Percentiles rank a stretch among this genome's conserved stretches.
phyloP scores from a whole-genome alignment of 2,113 vertebrate species.

The Lutjanus erythropterus region DNA sequence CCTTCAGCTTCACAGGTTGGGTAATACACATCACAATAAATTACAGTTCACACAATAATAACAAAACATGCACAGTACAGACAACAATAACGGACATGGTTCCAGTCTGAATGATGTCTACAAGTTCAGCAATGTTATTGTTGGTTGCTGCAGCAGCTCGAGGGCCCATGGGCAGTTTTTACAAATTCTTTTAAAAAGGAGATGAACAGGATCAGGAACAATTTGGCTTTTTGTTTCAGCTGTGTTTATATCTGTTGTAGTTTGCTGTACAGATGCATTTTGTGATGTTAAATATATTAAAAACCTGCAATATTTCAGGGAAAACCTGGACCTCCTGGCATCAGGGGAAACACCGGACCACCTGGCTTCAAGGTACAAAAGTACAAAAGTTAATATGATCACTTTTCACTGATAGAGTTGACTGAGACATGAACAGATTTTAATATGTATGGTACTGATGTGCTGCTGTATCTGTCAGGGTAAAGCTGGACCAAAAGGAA shows the following conservation, averaged over 20 bases:
- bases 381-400: not conserved
- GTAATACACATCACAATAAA: no score
- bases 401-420: not conserved
- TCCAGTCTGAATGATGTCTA: no score
- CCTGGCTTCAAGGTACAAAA: slow-evolving; percentile 76
- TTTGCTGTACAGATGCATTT: not conserved
- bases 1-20: no score
- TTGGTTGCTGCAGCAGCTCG: no score
- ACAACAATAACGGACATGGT: no score
- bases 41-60: no score
- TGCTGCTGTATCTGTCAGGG: slow-evolving; percentile 70
- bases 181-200: no score
- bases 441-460: not conserved
- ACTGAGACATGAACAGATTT: not conserved
- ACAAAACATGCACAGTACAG: no score
- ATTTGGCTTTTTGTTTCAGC: no score
- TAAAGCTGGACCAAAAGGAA: slow-evolving; percentile 69
- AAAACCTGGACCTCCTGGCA: slow-evolving; percentile 71
- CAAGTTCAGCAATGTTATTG: no score
- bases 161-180: no score
- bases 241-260: not conserved
- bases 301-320: slow-evolving; percentile 65
- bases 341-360: slow-evolving; percentile 70
- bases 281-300: slow-evolving; percentile 5
- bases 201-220: no score